phyloP scores from a whole-genome alignment of 2,888 invertebrate species.

The Lepidocyrtoides sp. region DNA sequence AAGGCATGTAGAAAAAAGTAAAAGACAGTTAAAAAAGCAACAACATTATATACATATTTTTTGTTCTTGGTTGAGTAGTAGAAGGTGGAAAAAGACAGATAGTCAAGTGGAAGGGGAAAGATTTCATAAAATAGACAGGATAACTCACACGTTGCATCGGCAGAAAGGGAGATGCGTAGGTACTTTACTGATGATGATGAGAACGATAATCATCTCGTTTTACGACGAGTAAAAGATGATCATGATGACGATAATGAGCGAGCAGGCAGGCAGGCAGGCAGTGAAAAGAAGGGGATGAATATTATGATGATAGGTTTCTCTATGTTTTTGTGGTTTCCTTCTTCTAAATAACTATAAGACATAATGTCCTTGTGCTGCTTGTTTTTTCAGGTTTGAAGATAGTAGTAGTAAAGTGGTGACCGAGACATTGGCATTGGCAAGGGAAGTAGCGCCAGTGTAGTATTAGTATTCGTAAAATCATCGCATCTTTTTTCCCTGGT shows the following conservation, averaged over 20 bases:
- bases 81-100: not conserved
- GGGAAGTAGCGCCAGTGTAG: not conserved
- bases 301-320: not conserved
- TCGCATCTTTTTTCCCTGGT: too few species aligned
- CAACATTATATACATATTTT: too few species aligned
- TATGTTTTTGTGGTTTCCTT: slow-evolving; percentile 15
- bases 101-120: slow-evolving; percentile 12
- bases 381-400: not conserved
- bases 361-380: not conserved
- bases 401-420: too few species aligned
- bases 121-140: not conserved
- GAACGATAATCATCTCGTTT: slow-evolving; percentile 55
- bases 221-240: slow-evolving; percentile 40
- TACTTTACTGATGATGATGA: slow-evolving; percentile 55
- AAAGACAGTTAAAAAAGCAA: too few species aligned
- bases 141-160: slow-evolving; percentile 38
- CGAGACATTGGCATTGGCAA: not conserved
- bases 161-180: not conserved
- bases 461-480: too few species aligned
- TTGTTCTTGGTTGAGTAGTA: not conserved
- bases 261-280: too few species aligned
- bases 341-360: not conserved
- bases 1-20: too few species aligned
- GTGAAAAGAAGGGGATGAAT: not conserved
- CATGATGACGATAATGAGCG: slow-evolving; percentile 45